Evolutionary conservation across 2,888 invertebrate species (phyloP).

Genomic region (Lacanobia wlatinum): DNA sequence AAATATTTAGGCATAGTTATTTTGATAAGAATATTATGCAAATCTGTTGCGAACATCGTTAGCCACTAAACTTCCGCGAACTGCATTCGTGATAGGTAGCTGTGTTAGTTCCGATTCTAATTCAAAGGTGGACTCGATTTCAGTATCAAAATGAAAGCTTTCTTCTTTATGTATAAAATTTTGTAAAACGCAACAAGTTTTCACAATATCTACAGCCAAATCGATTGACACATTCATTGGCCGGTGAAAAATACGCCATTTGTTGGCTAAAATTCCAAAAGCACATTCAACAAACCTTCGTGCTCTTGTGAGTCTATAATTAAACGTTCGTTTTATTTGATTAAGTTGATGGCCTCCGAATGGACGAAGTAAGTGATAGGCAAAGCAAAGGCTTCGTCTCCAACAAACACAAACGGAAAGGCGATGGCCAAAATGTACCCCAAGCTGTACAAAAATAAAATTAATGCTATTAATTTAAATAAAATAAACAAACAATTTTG

Average conservation of each 20-base stretch:
- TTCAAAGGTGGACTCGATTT: slow-evolving; percentile 60
- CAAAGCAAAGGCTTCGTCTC: slow-evolving; percentile 63
- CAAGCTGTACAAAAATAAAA: too few species aligned
- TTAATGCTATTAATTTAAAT: too few species aligned
- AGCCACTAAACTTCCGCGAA: slow-evolving; percentile 63
- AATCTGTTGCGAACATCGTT: slow-evolving; percentile 63
- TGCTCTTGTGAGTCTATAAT: slow-evolving; percentile 65
- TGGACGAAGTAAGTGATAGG: slow-evolving; percentile 37
- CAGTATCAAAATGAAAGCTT: slow-evolving; percentile 53
- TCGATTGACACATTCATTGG: slow-evolving; percentile 33
- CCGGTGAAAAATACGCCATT: slow-evolving; percentile 60
- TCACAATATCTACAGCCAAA: slow-evolving; percentile 54
- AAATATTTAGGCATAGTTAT: slow-evolving; percentile 42
- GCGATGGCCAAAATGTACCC: too few species aligned
- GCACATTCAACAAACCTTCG: slow-evolving; percentile 64
- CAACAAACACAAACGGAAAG: slow-evolving; percentile 64
- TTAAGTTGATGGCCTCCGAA: slow-evolving; percentile 40
- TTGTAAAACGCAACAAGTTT: slow-evolving; percentile 54
- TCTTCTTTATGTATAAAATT: slow-evolving; percentile 32
- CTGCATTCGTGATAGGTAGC: slow-evolving; percentile 62
- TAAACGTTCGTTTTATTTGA: slow-evolving; percentile 55
- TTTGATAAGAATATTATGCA: slow-evolving; percentile 60
- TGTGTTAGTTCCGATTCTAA: slow-evolving; percentile 63
- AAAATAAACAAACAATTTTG: too few species aligned
- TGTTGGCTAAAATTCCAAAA: slow-evolving; percentile 64